phyloP scores from a whole-genome alignment of 2,797 vertebrate species.

The Myripristis jacobus region DNA sequence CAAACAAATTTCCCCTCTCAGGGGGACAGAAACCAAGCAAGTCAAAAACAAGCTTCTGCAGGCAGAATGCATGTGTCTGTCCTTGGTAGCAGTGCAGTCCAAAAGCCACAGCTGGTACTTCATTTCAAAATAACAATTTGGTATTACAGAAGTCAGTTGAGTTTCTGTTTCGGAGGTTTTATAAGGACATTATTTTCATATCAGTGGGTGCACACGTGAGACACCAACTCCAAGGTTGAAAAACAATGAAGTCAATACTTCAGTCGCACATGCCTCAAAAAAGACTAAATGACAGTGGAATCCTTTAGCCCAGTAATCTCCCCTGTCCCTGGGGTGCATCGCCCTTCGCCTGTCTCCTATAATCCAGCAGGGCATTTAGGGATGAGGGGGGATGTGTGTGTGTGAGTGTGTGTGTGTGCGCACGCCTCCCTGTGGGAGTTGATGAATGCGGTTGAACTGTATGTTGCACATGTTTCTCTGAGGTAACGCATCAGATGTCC shows the following conservation, averaged over 20 bases:
- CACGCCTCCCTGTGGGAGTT: slow-evolving; percentile 57
- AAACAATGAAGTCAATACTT: slow-evolving; percentile 32
- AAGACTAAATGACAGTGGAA: slow-evolving; percentile 56
- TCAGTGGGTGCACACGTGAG: not conserved
- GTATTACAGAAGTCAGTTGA: not conserved
- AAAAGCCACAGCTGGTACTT: not conserved
- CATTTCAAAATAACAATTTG: slow-evolving; percentile 6
- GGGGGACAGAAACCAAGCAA: slow-evolving; percentile 18
- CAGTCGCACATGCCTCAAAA: slow-evolving; percentile 25
- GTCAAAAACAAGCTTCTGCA: slow-evolving; percentile 1
- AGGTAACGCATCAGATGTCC: slow-evolving; percentile 56
- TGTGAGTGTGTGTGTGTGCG: not conserved
- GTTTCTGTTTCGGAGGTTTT: not conserved
- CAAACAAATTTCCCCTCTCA: slow-evolving; percentile 4
- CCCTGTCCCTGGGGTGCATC: slow-evolving; percentile 46
- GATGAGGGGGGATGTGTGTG: slow-evolving; percentile 21
- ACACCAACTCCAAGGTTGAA: slow-evolving; percentile 4
- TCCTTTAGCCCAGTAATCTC: slow-evolving; percentile 62
- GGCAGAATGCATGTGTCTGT: slow-evolving; percentile 7
- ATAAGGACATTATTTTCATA: slow-evolving; percentile 13
- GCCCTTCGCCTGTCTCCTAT: slow-evolving; percentile 47
- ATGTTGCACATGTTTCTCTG: slow-evolving; percentile 39
- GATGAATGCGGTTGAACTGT: slow-evolving; percentile 64
- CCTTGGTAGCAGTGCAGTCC: slow-evolving; percentile 11
- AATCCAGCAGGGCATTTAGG: slow-evolving; percentile 58